Evolutionary conservation across 2,113 vertebrate species (phyloP).

Genomic region (Perca fluviatilis): DNA sequence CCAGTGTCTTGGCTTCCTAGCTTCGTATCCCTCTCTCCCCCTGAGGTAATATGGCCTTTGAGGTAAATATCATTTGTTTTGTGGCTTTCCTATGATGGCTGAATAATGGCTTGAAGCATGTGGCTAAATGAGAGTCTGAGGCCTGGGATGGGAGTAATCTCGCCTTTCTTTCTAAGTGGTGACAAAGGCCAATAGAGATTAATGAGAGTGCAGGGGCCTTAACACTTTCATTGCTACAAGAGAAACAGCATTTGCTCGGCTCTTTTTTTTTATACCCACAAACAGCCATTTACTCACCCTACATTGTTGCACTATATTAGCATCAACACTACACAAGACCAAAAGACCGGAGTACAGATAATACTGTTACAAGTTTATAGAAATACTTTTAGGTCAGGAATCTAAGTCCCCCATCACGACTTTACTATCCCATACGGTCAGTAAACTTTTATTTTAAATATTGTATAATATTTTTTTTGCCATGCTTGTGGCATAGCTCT

Average conservation of each 20-base stretch:
- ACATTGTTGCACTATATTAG: background rate
- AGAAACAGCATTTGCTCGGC: conserved; percentile 41
- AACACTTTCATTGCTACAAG: conserved; percentile 60
- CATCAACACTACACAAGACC: background rate
- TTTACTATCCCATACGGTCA: background rate
- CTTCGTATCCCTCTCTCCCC: conserved; percentile 30
- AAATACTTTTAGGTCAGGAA: background rate
- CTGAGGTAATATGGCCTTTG: conserved; percentile 66
- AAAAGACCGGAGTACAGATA: background rate
- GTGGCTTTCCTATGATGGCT: conserved; percentile 75
- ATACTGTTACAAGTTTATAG: background rate
- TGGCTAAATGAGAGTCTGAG: conserved; percentile 83
- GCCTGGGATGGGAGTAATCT: conserved; percentile 82
- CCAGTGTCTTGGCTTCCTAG: conserved; percentile 3
- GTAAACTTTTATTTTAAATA: background rate
- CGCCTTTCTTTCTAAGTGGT: conserved; percentile 70
- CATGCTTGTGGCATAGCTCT: too few relatives aligned
- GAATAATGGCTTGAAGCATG: conserved; percentile 82
- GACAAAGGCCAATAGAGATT: conserved; percentile 84
- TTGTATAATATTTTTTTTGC: background rate
- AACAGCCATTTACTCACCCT: conserved; percentile 7
- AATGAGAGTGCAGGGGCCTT: conserved; percentile 75
- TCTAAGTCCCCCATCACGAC: background rate
- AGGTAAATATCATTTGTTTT: conserved; percentile 86
- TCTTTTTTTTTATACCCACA: conserved; percentile 36